Evolutionary conservation across 2,113 vertebrate species (phyloP), one percentile per base, ranked within the genome.

Genomic region (Phocoena phocoena): DNA sequence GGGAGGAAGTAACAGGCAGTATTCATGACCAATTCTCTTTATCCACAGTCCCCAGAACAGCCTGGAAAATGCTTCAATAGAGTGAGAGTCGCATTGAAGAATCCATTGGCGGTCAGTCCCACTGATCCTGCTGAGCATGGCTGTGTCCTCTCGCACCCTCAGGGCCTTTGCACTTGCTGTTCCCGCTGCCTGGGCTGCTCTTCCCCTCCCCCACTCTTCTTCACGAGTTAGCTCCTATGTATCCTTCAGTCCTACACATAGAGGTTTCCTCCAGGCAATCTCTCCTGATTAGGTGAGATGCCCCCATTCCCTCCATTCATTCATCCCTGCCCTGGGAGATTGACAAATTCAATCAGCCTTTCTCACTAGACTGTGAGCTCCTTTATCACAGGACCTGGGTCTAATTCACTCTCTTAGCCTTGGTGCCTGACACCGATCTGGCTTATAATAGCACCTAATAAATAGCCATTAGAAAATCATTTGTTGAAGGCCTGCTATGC

Each of bases 221-320:
- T 81, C 36, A 33, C 60, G 38, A 1, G 0, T 21, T 15, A 8
- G 79, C 9, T 10, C 25, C 20, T 13, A 0, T 3, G 28, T 38
- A 23, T 11, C 33, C 53, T 28, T 87, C 47, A 12, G 14, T 12
- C 18, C n/a, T 53, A 25, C 1, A 36, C 17, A 26, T 2, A 53
- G 38, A 41, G 2, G 12, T 38, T 53, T 76, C n/a, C 62, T 36
- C n/a, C 25, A 11, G 55, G 87, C 76, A 63, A 21, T 9, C 84
- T 83, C 18, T 11, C 15, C 63, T 20, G 8, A 8, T 13, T 5
- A 21, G 47, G 33, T 41, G 33, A 12, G 73, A 14, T 36, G 28
- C 17, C 9, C 31, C 20, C 36, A 44, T 18, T 31, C 23, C 10
- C 36, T 77, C 33, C 31, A 6, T 47, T 23, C 11, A 2, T 5